phyloP scores from a whole-genome alignment of 2,113 vertebrate genomes.

The Turnix velox region DNA sequence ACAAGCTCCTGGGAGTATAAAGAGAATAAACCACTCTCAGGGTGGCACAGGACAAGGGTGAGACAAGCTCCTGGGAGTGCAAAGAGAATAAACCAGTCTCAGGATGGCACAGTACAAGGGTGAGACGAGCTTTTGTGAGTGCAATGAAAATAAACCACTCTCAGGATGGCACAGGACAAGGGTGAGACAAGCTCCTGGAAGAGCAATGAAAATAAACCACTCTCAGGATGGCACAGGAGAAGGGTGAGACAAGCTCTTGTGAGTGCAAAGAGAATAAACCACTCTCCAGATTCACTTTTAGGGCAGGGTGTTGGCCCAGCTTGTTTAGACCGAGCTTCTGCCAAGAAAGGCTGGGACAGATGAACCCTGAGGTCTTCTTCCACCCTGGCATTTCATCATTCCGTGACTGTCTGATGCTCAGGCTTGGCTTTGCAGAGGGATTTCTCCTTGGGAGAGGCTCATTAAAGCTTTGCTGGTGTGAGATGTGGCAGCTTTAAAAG shows the following conservation, averaged over 20 bases:
- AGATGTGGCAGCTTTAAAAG: background rate
- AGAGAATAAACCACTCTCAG: no score
- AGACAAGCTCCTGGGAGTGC: no score
- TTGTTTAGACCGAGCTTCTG: background rate
- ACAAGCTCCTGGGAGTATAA: no score
- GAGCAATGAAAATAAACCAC: no score
- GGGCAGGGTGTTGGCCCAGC: background rate
- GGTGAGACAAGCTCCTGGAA: no score
- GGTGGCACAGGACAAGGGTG: no score
- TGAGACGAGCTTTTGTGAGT: no score
- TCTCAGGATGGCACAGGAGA: background rate
- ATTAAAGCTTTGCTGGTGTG: accelerated
- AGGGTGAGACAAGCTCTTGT: background rate
- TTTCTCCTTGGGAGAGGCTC: background rate
- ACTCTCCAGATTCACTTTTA: background rate
- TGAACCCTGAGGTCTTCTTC: background rate
- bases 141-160: background rate
- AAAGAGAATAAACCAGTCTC: no score
- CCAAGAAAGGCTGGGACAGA: background rate
- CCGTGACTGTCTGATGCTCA: background rate
- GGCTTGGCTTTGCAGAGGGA: background rate
- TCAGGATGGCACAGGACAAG: background rate
- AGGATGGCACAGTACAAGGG: no score
- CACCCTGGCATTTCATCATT: background rate
- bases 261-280: background rate